Base-by-base conservation (phyloP, 1,140 invertebrate genomes). In the Diabrotica undecimpunctata region DNA sequence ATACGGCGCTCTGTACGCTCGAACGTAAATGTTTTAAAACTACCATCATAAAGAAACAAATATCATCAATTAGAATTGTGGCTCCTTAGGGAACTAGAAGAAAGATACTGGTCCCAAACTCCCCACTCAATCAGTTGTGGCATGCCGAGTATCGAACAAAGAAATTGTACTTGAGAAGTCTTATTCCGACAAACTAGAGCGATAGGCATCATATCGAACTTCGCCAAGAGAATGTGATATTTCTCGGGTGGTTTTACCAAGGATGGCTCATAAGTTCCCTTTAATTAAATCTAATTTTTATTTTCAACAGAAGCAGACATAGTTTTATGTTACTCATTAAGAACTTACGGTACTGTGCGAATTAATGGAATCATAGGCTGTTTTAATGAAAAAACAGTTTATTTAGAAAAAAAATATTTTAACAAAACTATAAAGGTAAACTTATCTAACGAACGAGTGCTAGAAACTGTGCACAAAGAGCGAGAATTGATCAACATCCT, bases 51-150 rank as follows among this genome's bases (percentile, higher is more conserved):
- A 71, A 71, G 69, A 71, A 70, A 74, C 70, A 74, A 74, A 71
- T 72, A 70, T 69, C 64, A 66, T 66, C 72, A 75, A 75, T 75
- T 75, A 73, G 68, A 71, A 64, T 72, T 72, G 72, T 68, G 69
- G 68, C 66, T 71, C 74, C 66, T 61, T 63, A 53, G 74, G 69
- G 74, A 73, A 38, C 61, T 51, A 52, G 63, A 71, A 67, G 65
- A 66, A 69, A 72, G 70, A 70, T 70, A 71, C 64, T 62, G 65
- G 68, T 76, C 75, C 75, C 75, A 61, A 70, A 75, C 58, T 77
- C 75, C 75, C 75, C 37, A 66, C 74, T 70, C 75, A 77, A 77
- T 77, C 75, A 77, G 75, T 75, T 75, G 75, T 71, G 70, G 73
- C 72, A 71, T 73, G 72, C 68, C 68, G 50, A 60, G 64, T 71